A percentile compares a stretch with the other conserved stretches of the same genome.
phyloP scores from a whole-genome alignment of 2,797 vertebrate genomes.

The Prunella strophiata region DNA sequence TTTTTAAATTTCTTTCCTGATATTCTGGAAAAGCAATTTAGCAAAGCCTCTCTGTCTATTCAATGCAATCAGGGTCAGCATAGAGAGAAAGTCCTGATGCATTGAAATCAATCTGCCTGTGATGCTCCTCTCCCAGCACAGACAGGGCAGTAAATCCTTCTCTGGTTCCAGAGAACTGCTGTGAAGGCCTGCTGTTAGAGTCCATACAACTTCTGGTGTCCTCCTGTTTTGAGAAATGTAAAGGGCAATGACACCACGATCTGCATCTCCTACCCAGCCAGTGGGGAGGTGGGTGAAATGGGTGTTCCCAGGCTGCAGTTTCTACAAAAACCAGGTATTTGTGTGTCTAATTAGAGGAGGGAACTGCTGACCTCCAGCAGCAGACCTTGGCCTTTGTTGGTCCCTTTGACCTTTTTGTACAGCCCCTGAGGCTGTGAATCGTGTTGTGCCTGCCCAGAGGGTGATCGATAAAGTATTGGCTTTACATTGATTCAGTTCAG shows the following conservation, averaged over 20 bases:
- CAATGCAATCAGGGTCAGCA: background rate
- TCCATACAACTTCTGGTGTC: background rate
- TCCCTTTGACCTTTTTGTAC: background rate
- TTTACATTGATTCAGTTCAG: background rate
- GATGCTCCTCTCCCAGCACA: background rate
- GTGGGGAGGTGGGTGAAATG: background rate
- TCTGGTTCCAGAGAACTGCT: background rate
- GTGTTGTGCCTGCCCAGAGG: background rate
- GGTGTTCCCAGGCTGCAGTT: background rate
- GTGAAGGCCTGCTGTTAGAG: background rate
- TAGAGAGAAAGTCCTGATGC: background rate
- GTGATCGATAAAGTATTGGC: background rate
- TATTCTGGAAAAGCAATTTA: constrained; percentile 26
- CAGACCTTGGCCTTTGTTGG: background rate
- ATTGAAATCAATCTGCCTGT: background rate
- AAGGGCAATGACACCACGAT: background rate
- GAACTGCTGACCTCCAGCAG: background rate
- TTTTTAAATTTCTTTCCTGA: constrained; percentile 3
- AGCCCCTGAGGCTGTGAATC: background rate
- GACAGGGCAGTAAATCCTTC: background rate
- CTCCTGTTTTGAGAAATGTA: background rate
- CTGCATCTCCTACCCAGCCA: background rate
- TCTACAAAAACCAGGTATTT: background rate
- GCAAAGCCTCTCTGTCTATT: background rate
- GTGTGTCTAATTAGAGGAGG: background rate